A percentile compares a stretch with the other conserved stretches of the same genome.
These are phyloP conservation scores for Acrossocheilus fasciatus DNA, from an alignment of 2,797 vertebrate species.

Conservation along the genomic window DNA sequence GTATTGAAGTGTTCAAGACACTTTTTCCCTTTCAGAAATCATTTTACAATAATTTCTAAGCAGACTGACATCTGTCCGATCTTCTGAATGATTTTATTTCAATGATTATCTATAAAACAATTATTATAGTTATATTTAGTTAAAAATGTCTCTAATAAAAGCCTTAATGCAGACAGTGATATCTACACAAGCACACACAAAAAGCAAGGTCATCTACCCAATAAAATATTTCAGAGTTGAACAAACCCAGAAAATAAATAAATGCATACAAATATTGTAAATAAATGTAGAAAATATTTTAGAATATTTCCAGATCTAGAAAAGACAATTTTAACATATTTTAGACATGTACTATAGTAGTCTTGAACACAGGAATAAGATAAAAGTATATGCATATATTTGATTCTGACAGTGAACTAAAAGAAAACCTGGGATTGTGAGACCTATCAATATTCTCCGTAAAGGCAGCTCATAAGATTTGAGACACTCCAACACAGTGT, in stretches of 20 bases:
- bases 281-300: too few relatives aligned
- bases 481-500: neutral
- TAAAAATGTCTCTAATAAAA: too few relatives aligned
- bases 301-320: too few relatives aligned
- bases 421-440: neutral
- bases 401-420: neutral
- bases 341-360: neutral
- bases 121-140: neutral
- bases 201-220: too few relatives aligned
- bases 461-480: neutral
- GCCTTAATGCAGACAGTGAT: neutral
- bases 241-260: too few relatives aligned
- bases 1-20: too few relatives aligned
- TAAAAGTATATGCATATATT: neutral
- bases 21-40: too few relatives aligned
- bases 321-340: neutral
- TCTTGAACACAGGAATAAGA: neutral
- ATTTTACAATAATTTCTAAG: too few relatives aligned
- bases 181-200: neutral
- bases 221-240: too few relatives aligned
- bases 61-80: too few relatives aligned
- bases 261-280: too few relatives aligned
- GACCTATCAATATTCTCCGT: neutral
- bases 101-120: neutral
- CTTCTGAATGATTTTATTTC: too few relatives aligned